phyloP scores from a whole-genome alignment of 2,797 vertebrate species.

The Pseudochirops corinnae region DNA sequence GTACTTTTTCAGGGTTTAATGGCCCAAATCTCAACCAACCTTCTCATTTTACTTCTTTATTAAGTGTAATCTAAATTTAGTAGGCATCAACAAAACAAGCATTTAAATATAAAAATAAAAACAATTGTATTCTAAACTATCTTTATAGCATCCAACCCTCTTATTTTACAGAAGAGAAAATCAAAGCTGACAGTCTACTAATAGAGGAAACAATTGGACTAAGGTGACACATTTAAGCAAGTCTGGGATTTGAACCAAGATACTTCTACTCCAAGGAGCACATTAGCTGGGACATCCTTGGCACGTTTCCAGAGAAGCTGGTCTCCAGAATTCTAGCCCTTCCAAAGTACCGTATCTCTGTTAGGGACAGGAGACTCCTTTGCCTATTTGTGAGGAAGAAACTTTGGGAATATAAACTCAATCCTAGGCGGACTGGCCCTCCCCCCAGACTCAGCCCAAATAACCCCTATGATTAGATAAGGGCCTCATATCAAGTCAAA shows the following conservation, averaged over 20 bases:
- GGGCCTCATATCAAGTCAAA: slow-evolving; percentile 83
- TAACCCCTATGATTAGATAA: slow-evolving; percentile 86
- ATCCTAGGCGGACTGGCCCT: not conserved
- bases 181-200: not conserved
- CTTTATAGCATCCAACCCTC: not conserved
- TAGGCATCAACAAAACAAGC: not conserved
- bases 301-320: not conserved
- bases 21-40: not conserved
- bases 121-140: not conserved
- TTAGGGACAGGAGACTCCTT: not conserved
- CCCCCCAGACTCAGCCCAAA: slow-evolving; percentile 5
- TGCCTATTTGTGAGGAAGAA: not conserved
- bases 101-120: not conserved
- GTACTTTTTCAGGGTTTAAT: not conserved
- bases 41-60: not conserved
- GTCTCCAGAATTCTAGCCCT: not conserved
- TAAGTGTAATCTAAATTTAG: not conserved
- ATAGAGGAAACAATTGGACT: not conserved
- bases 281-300: not conserved
- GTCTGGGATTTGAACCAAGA: not conserved
- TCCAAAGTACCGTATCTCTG: not conserved
- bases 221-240: not conserved
- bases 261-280: not conserved
- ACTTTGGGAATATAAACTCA: not conserved
- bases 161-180: not conserved